These are phyloP conservation scores for Callionymus lyra DNA, from an alignment of 2,113 vertebrate genomes.

Conservation along the genomic window DNA sequence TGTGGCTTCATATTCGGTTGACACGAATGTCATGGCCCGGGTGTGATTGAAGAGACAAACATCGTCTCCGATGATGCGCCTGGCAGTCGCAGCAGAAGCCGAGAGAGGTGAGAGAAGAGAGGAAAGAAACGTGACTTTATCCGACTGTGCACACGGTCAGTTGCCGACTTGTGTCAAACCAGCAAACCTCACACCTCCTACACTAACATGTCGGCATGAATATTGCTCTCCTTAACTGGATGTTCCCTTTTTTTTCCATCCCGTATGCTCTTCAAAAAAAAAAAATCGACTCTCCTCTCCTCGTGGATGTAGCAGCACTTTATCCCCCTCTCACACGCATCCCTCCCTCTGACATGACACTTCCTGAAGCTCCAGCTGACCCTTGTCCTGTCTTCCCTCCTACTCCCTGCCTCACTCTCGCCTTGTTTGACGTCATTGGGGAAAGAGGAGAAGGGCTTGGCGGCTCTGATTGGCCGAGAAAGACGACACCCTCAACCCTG, in stretches of 20 bases:
- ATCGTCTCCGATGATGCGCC: background rate
- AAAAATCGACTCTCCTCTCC: background rate
- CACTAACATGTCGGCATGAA: conserved; percentile 17
- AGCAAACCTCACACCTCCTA: conserved; percentile 20
- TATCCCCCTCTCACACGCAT: background rate
- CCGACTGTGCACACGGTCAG: conserved; percentile 16
- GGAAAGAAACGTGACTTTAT: conserved; percentile 23
- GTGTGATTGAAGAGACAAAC: too few relatives aligned
- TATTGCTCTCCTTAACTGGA: conserved; percentile 9
- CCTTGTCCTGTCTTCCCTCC: conserved; percentile 6
- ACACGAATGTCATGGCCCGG: too few relatives aligned
- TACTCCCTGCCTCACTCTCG: conserved; percentile 7
- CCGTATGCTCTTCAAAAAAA: too few relatives aligned
- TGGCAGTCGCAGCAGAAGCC: conserved; percentile 1
- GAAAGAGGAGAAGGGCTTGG: conserved; percentile 5
- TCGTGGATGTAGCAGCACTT: conserved; percentile 4
- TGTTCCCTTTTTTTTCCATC: too few relatives aligned
- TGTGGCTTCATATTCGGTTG: too few relatives aligned
- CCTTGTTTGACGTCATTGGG: conserved; percentile 27
- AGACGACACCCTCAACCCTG: conserved; percentile 35
- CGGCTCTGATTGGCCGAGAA: conserved; percentile 34
- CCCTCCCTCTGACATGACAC: conserved; percentile 6
- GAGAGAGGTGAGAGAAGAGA: background rate
- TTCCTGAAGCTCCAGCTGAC: conserved; percentile 6
- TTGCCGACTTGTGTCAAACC: conserved; percentile 27